A percentile compares a stretch with the other conserved stretches of the same genome.
Conservation (phyloP, 35 echinoderm and acorn worm species). For the Diadema setosum region DNA sequence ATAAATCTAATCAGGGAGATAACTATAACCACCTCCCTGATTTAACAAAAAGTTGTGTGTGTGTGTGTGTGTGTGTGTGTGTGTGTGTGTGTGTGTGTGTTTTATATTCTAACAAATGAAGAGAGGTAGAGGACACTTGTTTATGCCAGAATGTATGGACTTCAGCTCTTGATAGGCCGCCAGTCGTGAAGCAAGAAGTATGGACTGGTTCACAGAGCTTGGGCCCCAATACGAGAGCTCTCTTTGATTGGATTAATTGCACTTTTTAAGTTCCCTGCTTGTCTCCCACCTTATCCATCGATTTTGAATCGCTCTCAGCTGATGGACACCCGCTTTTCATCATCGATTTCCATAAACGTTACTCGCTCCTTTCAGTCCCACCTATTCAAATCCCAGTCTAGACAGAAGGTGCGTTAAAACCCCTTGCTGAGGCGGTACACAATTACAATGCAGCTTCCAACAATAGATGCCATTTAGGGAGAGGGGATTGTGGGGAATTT, state of each 20-base stretch:
- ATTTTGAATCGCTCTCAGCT: background rate
- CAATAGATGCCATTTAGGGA: background rate
- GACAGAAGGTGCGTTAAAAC: background rate
- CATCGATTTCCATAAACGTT: background rate
- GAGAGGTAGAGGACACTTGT: too few species aligned
- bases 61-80: too few species aligned
- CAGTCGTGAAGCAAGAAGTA: too few species aligned
- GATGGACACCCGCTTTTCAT: background rate
- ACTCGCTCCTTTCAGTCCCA: background rate
- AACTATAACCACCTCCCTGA: too few species aligned
- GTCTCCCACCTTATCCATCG: background rate
- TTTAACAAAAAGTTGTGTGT: too few species aligned
- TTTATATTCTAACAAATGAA: too few species aligned
- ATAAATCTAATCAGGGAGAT: too few species aligned
- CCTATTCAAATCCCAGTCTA: background rate
- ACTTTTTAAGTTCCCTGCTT: background rate
- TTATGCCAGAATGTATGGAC: too few species aligned
- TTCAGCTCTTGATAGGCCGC: too few species aligned
- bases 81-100: too few species aligned
- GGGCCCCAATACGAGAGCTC: too few species aligned
- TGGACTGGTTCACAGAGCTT: too few species aligned
- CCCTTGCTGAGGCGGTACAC: background rate
- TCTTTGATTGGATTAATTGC: slow-evolving; percentile 3
- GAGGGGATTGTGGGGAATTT: background rate
- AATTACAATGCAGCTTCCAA: background rate